Evolutionary conservation across 2,797 vertebrate genomes (phyloP), one percentile per base, ranked within the genome.

Genomic region (Lateolabrax maculatus): DNA sequence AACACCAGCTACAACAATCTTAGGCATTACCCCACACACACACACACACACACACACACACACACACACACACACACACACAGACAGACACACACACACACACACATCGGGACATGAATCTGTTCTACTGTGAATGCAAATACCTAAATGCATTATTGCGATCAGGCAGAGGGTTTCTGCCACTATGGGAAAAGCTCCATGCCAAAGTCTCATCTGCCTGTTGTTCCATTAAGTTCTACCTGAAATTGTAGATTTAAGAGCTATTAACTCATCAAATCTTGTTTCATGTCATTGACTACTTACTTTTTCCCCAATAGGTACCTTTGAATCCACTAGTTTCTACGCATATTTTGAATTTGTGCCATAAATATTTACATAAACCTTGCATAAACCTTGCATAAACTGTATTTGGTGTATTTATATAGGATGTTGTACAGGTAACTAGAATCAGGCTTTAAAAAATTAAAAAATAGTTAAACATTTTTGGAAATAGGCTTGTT

Each of bases 31-130:
- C 9, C 18, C 52, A 19, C 2, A 31, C 4, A 68, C 37, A 56
- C 21, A 46, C 19, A 58, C 56, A 63, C 57, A 53, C 34, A 10
- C 16, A 25, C 52, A 31, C 37, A 31, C 56, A 62, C n/a, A n/a
- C n/a, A n/a, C n/a, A n/a, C n/a, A n/a, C n/a, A n/a, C n/a, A n/a
- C 16, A 27, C 43, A 31, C 37, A 31, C 57, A 62, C 56, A 77
- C 65, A 69, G n/a, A 56, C 29, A 65, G 23, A 11, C 16, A 27
- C 43, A 31, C 37, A 31, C 57, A 62, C 56, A 77, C 65, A 69
- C 29, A 56, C 29, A 65, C 23, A 12, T 18, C 1, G 2, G 15
- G 16, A 21, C 29, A 4, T 34, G 34, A 61, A 27, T 56, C 25
- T 9, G 21, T 78, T 51, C 55, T 13, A 16, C 11, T 10, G 41